Evolutionary conservation across 2,888 invertebrate genomes (phyloP).

Genomic region (Andricus quercusramuli): DNA sequence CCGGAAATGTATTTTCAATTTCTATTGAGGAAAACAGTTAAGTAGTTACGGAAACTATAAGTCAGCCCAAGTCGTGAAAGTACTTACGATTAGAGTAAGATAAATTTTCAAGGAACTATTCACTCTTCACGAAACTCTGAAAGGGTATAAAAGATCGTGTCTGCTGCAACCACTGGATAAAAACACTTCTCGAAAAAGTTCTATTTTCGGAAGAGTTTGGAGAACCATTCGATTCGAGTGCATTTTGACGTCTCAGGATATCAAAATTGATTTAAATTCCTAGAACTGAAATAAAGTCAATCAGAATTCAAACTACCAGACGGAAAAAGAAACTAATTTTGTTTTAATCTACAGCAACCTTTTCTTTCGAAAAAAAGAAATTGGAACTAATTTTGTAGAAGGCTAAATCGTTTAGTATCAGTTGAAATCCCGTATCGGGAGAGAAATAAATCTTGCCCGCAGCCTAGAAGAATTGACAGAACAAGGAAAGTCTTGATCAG

Average conservation of each 20-base stretch:
- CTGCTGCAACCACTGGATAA: neutral
- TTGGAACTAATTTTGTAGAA: constrained; percentile 5
- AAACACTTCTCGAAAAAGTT: constrained; percentile 29
- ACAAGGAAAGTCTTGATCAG: neutral
- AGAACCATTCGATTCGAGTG: constrained; percentile 14
- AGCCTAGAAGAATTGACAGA: constrained; percentile 16
- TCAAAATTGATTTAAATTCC: neutral
- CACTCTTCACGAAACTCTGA: neutral
- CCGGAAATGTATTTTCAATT: constrained; percentile 23
- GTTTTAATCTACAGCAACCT: neutral
- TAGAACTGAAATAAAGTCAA: neutral
- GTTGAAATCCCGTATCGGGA: neutral
- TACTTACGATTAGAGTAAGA: constrained; percentile 1
- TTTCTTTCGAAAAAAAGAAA: neutral
- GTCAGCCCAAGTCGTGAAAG: neutral
- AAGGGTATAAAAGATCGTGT: constrained; percentile 23
- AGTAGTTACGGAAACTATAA: constrained; percentile 8
- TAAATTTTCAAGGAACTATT: constrained; percentile 14
- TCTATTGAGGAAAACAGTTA: neutral
- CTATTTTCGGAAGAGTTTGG: constrained; percentile 8
- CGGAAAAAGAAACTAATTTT: neutral
- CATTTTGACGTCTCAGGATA: constrained; percentile 14
- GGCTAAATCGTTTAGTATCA: constrained; percentile 1
- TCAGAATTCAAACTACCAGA: neutral
- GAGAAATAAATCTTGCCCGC: constrained; percentile 1